Percentiles rank a stretch among this genome's conserved stretches.
Evolutionary conservation across 2,113 vertebrate genomes (phyloP).

Genomic region (Phalacrocorax aristotelis): DNA sequence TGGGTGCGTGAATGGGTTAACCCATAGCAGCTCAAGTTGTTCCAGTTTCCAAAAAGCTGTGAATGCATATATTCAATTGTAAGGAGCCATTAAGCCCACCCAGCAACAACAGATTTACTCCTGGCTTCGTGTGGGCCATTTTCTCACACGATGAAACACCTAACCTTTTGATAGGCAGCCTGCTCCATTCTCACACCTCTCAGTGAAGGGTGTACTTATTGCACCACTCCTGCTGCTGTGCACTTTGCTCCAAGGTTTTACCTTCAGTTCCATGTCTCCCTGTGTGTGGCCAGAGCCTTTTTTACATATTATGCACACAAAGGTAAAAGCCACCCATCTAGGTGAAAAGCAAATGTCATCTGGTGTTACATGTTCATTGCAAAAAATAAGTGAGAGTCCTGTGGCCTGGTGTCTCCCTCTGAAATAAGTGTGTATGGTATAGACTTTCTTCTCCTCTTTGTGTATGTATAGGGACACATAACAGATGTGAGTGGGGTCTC

Average conservation of each 20-base stretch:
- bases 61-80: background rate
- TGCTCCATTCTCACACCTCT: background rate
- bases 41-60: background rate
- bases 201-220: background rate
- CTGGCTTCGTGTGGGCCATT: background rate
- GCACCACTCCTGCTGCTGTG: background rate
- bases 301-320: background rate
- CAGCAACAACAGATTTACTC: background rate
- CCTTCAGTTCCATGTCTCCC: background rate
- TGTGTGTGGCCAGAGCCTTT: background rate
- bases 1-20: background rate
- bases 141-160: constrained; percentile 2
- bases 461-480: background rate
- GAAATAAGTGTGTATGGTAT: background rate
- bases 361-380: background rate
- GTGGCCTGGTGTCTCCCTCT: background rate
- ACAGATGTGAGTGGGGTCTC: background rate
- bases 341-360: background rate
- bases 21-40: background rate
- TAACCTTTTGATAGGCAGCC: background rate
- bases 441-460: background rate
- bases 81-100: constrained; percentile 5
- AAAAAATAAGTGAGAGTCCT: background rate
- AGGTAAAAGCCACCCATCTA: constrained; percentile 4
- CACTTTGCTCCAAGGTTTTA: background rate